Evolutionary conservation across 2,888 invertebrate genomes (phyloP), one percentile per base, ranked within the genome.

Genomic region (Chrysodeixis includens): DNA sequence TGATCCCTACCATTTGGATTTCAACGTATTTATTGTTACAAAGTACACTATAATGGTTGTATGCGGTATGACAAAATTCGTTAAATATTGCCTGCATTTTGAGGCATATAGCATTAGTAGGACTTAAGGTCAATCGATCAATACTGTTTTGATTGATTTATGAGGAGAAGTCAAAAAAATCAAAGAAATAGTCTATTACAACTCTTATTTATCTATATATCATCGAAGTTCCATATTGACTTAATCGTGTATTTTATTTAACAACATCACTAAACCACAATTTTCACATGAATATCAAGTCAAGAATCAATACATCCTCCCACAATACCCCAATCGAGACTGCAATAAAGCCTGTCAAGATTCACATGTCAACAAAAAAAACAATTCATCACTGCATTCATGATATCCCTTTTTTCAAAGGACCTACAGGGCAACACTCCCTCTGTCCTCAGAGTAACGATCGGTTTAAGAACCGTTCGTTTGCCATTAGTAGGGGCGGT

Each of bases 401-500:
- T 56, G 62, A 60, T 56, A 64, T 16, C 55, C 10, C 62, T 70
- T 68, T 76, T 70, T 62, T 58, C 57, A 57, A 55, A 56, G 7
- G 54, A 49, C 54, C 62, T 2, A 32, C n/a, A 14, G 44, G 40
- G 40, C 40, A 40, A 40, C 5, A 5, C 35, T 35, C 53, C 35
- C 26, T 52, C 65, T 66, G 62, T 76, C 56, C 73, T 51, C 78
- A 58, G 54, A 66, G 69, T 75, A 66, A 75, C 69, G 75, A 57
- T 56, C 30, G 62, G 32, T 26, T 62, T 73, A 70, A 79, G 71
- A 70, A 77, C 55, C 62, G 65, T 78, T 78, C 72, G 75, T 71
- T 62, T 64, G 20, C 77, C 79, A 78, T 69, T 81, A 76, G 86
- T 85, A 83, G 71, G 80, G 72, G 81, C 77, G 74, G 77, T 74